Conservation (phyloP, 2,113 vertebrate species). For the Hemichromis elongatus region DNA sequence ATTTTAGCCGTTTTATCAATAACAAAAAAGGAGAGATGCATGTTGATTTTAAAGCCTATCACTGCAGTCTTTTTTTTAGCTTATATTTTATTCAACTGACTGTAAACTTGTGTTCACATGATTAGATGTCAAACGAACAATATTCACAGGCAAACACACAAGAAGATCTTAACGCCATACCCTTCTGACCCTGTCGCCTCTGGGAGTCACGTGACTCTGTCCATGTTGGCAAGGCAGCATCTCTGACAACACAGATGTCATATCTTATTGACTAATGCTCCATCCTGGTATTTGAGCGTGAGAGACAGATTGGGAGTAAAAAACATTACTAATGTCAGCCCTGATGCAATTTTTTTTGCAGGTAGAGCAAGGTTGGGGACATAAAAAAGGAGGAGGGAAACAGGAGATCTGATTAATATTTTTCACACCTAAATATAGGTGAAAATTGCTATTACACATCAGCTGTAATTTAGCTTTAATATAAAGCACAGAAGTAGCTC, state of each 20-base stretch:
- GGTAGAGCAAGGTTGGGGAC: background rate
- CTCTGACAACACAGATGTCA: slow-evolving; percentile 41
- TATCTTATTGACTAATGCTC: slow-evolving; percentile 33
- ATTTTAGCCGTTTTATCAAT: background rate
- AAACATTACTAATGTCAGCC: background rate
- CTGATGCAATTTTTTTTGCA: background rate
- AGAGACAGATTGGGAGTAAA: background rate
- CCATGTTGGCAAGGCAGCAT: background rate
- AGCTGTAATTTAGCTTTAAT: background rate
- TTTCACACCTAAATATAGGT: background rate
- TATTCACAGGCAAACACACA: background rate
- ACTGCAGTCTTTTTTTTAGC: background rate
- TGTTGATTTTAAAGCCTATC: background rate
- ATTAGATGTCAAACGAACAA: background rate
- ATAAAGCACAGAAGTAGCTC: background rate
- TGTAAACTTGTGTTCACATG: background rate
- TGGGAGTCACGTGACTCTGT: slow-evolving; percentile 35
- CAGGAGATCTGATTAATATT: background rate
- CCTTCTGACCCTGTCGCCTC: slow-evolving; percentile 25
- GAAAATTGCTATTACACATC: background rate
- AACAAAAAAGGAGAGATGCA: background rate
- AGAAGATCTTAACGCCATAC: background rate
- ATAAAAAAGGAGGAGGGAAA: background rate
- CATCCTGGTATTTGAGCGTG: slow-evolving; percentile 28
- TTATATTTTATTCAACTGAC: background rate